Evolutionary conservation across 2,797 vertebrate genomes (phyloP).

Genomic region (Chaetophractus vellerosus): DNA sequence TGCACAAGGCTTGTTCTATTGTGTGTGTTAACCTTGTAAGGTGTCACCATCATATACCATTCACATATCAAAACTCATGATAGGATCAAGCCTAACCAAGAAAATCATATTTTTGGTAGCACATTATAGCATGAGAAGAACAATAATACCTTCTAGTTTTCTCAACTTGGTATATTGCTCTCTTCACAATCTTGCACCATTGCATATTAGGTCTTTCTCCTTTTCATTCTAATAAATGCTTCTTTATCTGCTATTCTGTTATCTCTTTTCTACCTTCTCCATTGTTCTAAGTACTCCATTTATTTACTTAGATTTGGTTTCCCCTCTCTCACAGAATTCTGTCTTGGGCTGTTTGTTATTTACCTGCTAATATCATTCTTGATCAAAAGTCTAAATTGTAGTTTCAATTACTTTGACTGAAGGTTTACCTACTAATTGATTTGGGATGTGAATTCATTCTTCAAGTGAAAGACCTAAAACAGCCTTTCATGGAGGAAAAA

Average conservation of each 20-base stretch:
- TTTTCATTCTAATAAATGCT: constrained; percentile 40
- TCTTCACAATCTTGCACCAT: neutral
- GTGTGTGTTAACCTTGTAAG: neutral
- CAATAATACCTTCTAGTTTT: neutral
- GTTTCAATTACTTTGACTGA: constrained; percentile 76
- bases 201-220: constrained; percentile 11
- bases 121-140: constrained; percentile 1
- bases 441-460: constrained; percentile 83
- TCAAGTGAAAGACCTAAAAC: constrained; percentile 71
- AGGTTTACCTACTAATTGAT: constrained; percentile 83
- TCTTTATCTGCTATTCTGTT: constrained; percentile 35
- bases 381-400: constrained; percentile 70
- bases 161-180: neutral
- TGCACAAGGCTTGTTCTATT: neutral
- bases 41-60: neutral
- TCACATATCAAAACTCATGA: constrained; percentile 34
- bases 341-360: constrained; percentile 74
- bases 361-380: constrained; percentile 51
- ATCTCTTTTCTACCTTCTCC: constrained; percentile 51
- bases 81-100: neutral
- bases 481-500: neutral
- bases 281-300: neutral
- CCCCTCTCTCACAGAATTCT: constrained; percentile 26
- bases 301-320: constrained; percentile 59
- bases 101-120: neutral